Evolutionary conservation across 1,140 invertebrate species (phyloP), one percentile per base, ranked within the genome.

Genomic region (Polypedilum pembai): DNA sequence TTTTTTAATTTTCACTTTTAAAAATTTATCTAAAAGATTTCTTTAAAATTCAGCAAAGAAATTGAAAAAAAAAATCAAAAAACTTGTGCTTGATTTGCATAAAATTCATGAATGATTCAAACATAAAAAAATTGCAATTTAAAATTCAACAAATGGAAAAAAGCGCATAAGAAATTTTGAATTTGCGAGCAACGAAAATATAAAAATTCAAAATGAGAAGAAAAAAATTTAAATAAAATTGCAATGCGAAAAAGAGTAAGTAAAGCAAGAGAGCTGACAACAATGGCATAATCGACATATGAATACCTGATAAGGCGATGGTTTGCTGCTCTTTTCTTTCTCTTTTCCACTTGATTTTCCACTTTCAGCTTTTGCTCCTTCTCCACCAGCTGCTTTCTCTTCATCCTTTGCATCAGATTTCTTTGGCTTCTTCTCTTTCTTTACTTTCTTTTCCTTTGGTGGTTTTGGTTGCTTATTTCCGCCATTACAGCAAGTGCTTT

Each of bases 401-500:
- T 86, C 86, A 24, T 80, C 76, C 74, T 79, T 78, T 75, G 80
- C 76, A 69, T 84, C 83, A 76, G 81, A 77, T 75, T 76, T 82
- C 84, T 81, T 84, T 84, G 74, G 85, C 83, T 91, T 90, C 65
- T 88, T 85, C 80, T 92, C 89, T 79, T 89, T 89, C 76, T 91
- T 88, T 72, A 87, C 87, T 81, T 92, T 91, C 78, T 91, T 90
- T 74, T 91, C 89, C 77, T 89, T 89, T 65, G 88, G 88, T 15
- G 87, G 86, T 56, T 87, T 87, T 72, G 87, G 88, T 24, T 88
- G 86, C 79, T 89, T 89, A 74, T 85, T 86, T 45, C 86, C 87
- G 75, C 88, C 87, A 74, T 88, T 88, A 83, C 92, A 93, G 82
- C 91, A 93, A 75, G 91, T 87, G 84, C 92, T 91, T 83, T 95